Percentiles rank a stretch among this genome's conserved stretches.
These are phyloP conservation scores for Chironomus tentans DNA, from an alignment of 2,888 invertebrate species.

Conservation along the genomic window DNA sequence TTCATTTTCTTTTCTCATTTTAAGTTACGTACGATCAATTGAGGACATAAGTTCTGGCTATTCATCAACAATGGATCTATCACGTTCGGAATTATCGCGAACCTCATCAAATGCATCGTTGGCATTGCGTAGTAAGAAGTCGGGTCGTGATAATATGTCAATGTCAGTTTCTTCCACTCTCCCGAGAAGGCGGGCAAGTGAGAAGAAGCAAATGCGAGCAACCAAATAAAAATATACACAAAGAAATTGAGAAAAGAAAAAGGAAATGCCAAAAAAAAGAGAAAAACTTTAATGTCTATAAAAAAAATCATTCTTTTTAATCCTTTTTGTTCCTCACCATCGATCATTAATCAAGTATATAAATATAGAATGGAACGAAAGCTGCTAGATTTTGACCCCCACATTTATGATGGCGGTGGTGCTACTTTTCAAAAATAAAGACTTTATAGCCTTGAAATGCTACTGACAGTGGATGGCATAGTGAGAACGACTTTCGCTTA, in stretches of 20 bases:
- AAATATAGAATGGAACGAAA: not conserved
- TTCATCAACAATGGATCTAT: constrained; percentile 20
- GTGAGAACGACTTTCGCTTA: too few species aligned
- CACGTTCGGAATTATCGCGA: constrained; percentile 7
- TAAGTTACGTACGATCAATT: constrained; percentile 12
- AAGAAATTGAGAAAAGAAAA: not conserved
- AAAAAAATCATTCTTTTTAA: not conserved
- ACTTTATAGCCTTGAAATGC: not conserved
- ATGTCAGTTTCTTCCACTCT: constrained; percentile 12
- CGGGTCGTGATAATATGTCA: not conserved
- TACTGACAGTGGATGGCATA: too few species aligned
- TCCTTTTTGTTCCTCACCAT: not conserved
- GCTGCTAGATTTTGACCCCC: not conserved
- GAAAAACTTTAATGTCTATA: not conserved
- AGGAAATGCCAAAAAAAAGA: not conserved
- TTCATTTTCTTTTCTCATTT: not conserved
- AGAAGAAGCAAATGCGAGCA: constrained; percentile 13
- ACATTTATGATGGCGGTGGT: not conserved
- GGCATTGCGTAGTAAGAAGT: not conserved
- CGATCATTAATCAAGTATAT: not conserved
- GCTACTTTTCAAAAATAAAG: not conserved
- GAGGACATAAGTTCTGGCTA: constrained; percentile 19
- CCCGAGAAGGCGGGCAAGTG: constrained; percentile 15
- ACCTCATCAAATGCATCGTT: constrained; percentile 15
- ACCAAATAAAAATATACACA: not conserved